A percentile compares a stretch with the other conserved stretches of the same genome.
Evolutionary conservation across 2,797 vertebrate species (phyloP).

Genomic region (Oreochromis mossambicus): DNA sequence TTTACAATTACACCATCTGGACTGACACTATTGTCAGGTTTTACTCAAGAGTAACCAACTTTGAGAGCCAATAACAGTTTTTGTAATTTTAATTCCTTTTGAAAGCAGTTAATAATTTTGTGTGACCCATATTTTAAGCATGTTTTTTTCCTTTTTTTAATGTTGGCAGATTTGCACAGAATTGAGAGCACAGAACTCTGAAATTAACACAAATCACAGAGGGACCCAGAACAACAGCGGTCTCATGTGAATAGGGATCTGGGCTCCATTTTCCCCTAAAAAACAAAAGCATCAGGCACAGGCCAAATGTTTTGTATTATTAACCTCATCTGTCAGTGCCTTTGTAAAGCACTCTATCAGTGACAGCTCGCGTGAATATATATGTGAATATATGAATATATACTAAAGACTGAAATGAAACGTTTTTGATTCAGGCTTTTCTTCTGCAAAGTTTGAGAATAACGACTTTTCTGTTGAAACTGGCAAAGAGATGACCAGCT

Average conservation of each 20-base stretch:
- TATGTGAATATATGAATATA: neutral
- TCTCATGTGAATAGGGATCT: neutral
- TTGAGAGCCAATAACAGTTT: neutral
- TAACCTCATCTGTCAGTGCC: neutral
- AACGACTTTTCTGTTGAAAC: conserved; percentile 14
- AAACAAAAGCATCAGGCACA: neutral
- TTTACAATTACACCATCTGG: neutral
- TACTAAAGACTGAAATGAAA: neutral
- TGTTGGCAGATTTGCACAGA: neutral
- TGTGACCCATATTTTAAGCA: neutral
- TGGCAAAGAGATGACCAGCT: conserved; percentile 20
- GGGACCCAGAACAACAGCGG: neutral
- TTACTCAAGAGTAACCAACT: neutral
- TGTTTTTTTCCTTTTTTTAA: neutral
- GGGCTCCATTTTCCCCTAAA: neutral
- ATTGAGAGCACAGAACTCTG: neutral
- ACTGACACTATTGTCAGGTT: neutral
- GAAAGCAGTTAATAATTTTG: neutral
- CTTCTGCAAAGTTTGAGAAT: neutral
- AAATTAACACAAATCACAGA: neutral
- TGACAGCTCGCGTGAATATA: neutral
- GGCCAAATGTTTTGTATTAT: neutral
- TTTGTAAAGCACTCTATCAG: neutral
- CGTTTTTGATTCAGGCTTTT: neutral
- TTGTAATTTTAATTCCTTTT: neutral